phyloP scores from a whole-genome alignment of 2,888 invertebrate genomes.

The Geotrupes spiniger region DNA sequence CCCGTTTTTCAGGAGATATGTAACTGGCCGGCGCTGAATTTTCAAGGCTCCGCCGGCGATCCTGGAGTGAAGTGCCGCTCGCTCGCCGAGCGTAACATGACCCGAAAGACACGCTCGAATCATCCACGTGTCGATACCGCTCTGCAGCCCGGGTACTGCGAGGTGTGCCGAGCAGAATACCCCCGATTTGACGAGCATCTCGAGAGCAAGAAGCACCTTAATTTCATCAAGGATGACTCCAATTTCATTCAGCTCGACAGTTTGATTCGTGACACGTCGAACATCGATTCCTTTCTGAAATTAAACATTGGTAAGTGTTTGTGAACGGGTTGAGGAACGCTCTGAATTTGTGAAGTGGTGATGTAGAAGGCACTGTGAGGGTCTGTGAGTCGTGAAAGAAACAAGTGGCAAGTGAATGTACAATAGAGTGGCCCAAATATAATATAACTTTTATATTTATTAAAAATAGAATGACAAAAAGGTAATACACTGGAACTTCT shows the following conservation, averaged over 20 bases:
- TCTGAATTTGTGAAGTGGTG: too few species aligned
- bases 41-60: conserved; percentile 47
- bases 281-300: conserved; percentile 67
- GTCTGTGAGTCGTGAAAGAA: too few species aligned
- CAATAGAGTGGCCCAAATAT: too few species aligned
- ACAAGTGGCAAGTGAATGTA: too few species aligned
- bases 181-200: conserved; percentile 67
- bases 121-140: conserved; percentile 39
- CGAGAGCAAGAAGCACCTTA: conserved; percentile 70
- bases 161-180: conserved; percentile 76
- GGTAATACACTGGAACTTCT: too few species aligned
- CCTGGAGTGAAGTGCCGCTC: conserved; percentile 43
- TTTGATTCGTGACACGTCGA: conserved; percentile 64
- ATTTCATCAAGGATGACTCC: conserved; percentile 69
- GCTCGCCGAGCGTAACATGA: conserved; percentile 53
- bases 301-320: conserved; percentile 53
- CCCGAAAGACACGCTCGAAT: conserved; percentile 47
- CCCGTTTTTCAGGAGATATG: conserved; percentile 64
- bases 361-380: too few species aligned
- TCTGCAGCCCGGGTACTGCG: conserved; percentile 66
- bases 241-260: conserved; percentile 74
- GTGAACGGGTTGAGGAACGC: too few species aligned
- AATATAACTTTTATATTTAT: too few species aligned
- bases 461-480: too few species aligned
- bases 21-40: conserved; percentile 60